Percentiles rank a stretch among this genome's conserved stretches.
Evolutionary conservation across 1,140 invertebrate genomes (phyloP).

Genomic region (Neotoxoptera formosana): DNA sequence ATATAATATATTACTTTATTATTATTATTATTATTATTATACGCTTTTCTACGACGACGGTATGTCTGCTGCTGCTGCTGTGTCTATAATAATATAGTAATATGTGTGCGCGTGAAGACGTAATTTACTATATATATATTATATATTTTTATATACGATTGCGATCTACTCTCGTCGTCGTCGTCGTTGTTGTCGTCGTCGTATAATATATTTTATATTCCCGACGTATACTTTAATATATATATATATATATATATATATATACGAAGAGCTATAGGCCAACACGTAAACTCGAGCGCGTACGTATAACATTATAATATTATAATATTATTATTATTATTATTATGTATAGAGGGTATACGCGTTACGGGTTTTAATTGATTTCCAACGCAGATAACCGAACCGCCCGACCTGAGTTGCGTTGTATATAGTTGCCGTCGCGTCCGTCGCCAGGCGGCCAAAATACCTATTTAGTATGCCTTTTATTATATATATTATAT

Average conservation of each 20-base stretch:
- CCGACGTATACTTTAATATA: background rate
- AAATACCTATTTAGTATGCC: background rate
- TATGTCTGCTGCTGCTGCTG: background rate
- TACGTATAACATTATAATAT: too few species aligned
- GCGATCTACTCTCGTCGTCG: slow-evolving; percentile 2
- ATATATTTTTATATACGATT: background rate
- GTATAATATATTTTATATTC: slow-evolving; percentile 15
- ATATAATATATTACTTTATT: background rate
- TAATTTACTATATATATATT: background rate
- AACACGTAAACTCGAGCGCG: background rate
- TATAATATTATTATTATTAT: too few species aligned
- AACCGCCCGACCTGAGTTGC: background rate
- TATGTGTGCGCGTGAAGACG: background rate
- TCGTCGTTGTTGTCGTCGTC: background rate
- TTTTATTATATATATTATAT: background rate
- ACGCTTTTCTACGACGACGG: background rate
- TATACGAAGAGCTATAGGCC: background rate
- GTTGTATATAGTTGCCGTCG: background rate
- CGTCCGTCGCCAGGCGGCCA: background rate
- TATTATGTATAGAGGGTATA: background rate
- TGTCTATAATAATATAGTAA: background rate
- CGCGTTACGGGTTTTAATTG: slow-evolving; percentile 42
- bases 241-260: background rate
- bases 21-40: background rate
- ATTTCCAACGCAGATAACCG: slow-evolving; percentile 31